Percentiles rank a stretch among this genome's conserved stretches.
phyloP scores from a whole-genome alignment of 2,888 invertebrate species.

The Drosophila prostipennis region DNA sequence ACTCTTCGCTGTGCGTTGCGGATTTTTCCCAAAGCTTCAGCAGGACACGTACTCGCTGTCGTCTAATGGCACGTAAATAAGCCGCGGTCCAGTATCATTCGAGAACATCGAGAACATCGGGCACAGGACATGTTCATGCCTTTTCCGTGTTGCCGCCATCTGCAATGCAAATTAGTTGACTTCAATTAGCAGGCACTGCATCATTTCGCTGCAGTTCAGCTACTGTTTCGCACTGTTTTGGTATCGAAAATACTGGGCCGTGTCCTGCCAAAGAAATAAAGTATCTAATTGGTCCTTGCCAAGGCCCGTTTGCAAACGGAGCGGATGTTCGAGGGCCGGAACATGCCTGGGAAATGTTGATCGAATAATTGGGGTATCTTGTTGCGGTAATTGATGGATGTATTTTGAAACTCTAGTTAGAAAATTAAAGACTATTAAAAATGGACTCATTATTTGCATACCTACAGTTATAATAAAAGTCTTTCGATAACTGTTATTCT shows the following conservation, averaged over 20 bases:
- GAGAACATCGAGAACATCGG: conserved; percentile 4
- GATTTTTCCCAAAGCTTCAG: conserved; percentile 10
- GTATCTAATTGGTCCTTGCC: conserved; percentile 20
- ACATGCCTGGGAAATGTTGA: conserved; percentile 25
- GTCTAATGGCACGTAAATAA: conserved; percentile 58
- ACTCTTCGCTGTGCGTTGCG: conserved; percentile 14
- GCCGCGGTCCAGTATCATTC: conserved; percentile 29
- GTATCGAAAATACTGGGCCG: conserved; percentile 15
- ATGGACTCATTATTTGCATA: no score
- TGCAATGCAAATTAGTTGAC: conserved; percentile 68
- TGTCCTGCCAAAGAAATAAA: conserved; percentile 14
- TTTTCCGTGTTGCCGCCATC: conserved; percentile 49
- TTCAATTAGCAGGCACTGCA: conserved; percentile 60
- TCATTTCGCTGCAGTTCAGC: conserved; percentile 44
- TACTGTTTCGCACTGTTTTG: conserved; percentile 12
- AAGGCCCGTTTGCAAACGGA: conserved; percentile 11
- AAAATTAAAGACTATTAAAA: no score
- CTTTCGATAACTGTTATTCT: no score
- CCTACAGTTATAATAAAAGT: no score
- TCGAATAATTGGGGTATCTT: conserved; percentile 27
- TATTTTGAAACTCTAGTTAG: not conserved
- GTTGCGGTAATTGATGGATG: conserved; percentile 21
- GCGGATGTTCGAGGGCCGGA: conserved; percentile 13
- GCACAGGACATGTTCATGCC: conserved; percentile 35
- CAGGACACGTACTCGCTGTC: conserved; percentile 35